Percentiles rank a stretch among this genome's conserved stretches.
phyloP scores from a whole-genome alignment of 2,888 invertebrate species.

The Trichopoda pennipes region DNA sequence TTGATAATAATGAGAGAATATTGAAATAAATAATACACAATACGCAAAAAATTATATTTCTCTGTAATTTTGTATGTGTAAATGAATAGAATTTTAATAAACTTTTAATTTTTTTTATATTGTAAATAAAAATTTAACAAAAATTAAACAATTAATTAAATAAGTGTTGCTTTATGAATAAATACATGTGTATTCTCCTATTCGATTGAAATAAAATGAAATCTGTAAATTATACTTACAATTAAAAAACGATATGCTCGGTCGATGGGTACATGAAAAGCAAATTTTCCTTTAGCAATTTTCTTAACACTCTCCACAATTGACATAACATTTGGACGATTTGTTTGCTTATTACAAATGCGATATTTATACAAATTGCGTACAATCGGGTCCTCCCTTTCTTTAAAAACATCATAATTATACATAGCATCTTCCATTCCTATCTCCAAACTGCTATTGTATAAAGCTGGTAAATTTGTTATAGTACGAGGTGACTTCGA shows the following conservation, averaged over 20 bases:
- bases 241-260: constrained; percentile 74
- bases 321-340: constrained; percentile 72
- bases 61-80: too few relatives aligned
- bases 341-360: constrained; percentile 71
- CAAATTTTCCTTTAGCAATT: constrained; percentile 75
- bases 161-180: too few relatives aligned
- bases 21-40: too few relatives aligned
- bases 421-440: constrained; percentile 79
- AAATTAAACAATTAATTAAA: too few relatives aligned
- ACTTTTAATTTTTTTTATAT: too few relatives aligned
- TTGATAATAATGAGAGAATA: too few relatives aligned
- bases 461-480: constrained; percentile 73
- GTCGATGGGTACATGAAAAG: constrained; percentile 76
- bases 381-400: constrained; percentile 73
- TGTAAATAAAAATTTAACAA: too few relatives aligned
- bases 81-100: too few relatives aligned
- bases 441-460: constrained; percentile 75
- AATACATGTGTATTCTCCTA: too few relatives aligned
- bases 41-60: too few relatives aligned
- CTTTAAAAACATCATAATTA: constrained; percentile 74
- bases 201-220: too few relatives aligned
- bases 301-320: constrained; percentile 74
- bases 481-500: constrained; percentile 76
- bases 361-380: constrained; percentile 73
- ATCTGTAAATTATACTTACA: constrained; percentile 62